Conservation (phyloP, 92 coral and sea anemone species). For the Pocillopora meandrina region DNA sequence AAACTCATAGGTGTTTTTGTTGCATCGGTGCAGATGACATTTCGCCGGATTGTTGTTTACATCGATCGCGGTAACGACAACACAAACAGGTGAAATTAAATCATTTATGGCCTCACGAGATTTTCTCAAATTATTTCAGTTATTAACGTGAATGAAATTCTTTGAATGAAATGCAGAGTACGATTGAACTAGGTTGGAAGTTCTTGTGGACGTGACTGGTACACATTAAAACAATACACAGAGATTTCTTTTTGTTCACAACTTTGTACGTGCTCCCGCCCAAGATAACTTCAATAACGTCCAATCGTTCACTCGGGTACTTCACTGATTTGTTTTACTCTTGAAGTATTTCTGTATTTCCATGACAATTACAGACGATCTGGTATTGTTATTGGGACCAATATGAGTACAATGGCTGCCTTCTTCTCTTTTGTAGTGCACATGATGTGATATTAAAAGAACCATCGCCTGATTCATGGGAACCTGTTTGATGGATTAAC, state of each 20-base stretch:
- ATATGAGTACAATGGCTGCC: slow-evolving; percentile 15
- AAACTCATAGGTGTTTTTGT: no score
- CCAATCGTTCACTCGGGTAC: slow-evolving; percentile 5
- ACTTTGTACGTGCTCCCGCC: slow-evolving; percentile 4
- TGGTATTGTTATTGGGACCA: slow-evolving; percentile 16
- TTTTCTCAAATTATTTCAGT: neutral
- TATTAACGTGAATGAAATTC: neutral
- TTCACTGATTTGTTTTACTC: slow-evolving; percentile 24
- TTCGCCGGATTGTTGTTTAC: neutral
- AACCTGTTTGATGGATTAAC: slow-evolving; percentile 24
- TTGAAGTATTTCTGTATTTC: slow-evolving; percentile 20
- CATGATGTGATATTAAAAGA: slow-evolving; percentile 21
- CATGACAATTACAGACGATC: slow-evolving; percentile 31
- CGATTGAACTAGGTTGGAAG: neutral
- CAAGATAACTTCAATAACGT: neutral
- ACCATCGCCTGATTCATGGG: slow-evolving; percentile 5
- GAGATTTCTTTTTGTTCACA: neutral
- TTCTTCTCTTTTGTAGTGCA: slow-evolving; percentile 12
- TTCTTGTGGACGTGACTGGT: neutral
- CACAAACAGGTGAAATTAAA: slow-evolving; percentile 1
- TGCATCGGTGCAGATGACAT: neutral
- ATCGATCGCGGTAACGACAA: neutral
- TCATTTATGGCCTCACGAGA: slow-evolving; percentile 24
- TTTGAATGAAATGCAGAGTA: neutral
- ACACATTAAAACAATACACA: neutral